A percentile compares a stretch with the other conserved stretches of the same genome.
These are phyloP conservation scores for Drosophila saltans DNA, from an alignment of 1,140 invertebrate species.

Conservation along the genomic window DNA sequence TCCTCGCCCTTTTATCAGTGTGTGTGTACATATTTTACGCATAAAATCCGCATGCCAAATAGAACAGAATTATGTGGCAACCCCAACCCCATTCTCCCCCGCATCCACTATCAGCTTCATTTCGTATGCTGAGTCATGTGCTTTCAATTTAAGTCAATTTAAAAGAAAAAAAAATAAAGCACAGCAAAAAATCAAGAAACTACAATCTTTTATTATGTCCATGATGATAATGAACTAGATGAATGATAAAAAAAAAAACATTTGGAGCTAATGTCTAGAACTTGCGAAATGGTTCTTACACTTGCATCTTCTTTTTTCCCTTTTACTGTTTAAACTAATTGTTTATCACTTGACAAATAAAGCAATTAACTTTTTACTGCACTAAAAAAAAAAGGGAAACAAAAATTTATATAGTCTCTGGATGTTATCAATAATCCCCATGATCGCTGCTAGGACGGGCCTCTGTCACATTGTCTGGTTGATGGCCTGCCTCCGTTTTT, in stretches of 20 bases:
- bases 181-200: constrained; percentile 65
- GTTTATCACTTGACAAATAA: not conserved
- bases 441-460: constrained; percentile 22
- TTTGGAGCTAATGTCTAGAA: not conserved
- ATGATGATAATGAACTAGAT: constrained; percentile 43
- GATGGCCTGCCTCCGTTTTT: constrained; percentile 26
- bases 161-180: constrained; percentile 44
- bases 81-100: not conserved
- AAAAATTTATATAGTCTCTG: not conserved
- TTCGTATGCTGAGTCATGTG: constrained; percentile 73
- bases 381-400: not conserved
- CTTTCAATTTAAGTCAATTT: constrained; percentile 78
- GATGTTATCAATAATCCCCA: not conserved
- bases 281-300: not conserved
- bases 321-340: not conserved
- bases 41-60: not conserved
- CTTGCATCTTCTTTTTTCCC: not conserved
- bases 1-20: not conserved
- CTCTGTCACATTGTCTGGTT: constrained; percentile 35
- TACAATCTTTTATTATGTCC: constrained; percentile 42
- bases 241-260: constrained; percentile 5
- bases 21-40: not conserved
- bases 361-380: not conserved
- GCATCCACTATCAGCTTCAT: constrained; percentile 26
- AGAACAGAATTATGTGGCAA: constrained; percentile 13